These are phyloP conservation scores for Canis aureus DNA, from an alignment of 2,113 vertebrate species.

Conservation along the genomic window DNA sequence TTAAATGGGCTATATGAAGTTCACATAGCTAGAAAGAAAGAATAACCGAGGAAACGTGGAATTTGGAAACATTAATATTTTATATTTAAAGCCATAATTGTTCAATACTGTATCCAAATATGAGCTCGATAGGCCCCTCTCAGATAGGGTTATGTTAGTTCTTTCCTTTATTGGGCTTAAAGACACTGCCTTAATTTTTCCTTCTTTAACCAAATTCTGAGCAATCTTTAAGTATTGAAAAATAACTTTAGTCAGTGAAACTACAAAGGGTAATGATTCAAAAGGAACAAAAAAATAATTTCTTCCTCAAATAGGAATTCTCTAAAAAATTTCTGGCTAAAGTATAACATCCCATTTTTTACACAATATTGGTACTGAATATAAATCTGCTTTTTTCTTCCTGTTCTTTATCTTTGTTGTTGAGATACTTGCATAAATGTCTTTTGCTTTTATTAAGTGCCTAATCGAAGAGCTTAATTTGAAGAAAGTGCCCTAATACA, in stretches of 20 bases:
- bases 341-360: background rate
- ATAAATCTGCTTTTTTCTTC: background rate
- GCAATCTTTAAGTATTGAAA: background rate
- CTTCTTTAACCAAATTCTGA: background rate
- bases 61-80: constrained; percentile 63
- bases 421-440: background rate
- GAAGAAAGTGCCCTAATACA: background rate
- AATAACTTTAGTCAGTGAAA: background rate
- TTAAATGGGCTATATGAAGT: constrained; percentile 21
- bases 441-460: constrained; percentile 57
- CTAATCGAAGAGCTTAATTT: constrained; percentile 29
- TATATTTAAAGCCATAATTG: constrained; percentile 57
- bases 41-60: constrained; percentile 27
- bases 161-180: constrained; percentile 42
- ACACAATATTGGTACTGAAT: background rate
- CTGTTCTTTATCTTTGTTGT: background rate
- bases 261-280: background rate
- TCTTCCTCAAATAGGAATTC: background rate
- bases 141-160: background rate
- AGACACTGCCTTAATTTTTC: constrained; percentile 57
- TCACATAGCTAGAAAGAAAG: constrained; percentile 13
- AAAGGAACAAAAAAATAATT: constrained; percentile 27
- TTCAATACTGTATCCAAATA: constrained; percentile 31
- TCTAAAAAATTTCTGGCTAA: background rate
- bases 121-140: background rate